phyloP scores from a whole-genome alignment of 2,113 vertebrate genomes.

The Geothlypis trichas region DNA sequence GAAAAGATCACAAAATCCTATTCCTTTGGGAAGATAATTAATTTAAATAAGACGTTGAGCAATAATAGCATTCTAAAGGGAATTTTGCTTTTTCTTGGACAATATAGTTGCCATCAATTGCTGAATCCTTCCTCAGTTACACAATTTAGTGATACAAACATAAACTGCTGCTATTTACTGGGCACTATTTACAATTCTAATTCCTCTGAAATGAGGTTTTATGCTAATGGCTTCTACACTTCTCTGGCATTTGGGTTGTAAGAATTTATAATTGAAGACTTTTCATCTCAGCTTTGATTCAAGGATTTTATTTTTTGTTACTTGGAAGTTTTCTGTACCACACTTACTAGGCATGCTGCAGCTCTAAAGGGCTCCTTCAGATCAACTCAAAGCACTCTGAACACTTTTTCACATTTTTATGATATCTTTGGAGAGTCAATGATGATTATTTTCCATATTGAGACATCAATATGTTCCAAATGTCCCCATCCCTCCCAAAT shows the following conservation, averaged over 20 bases:
- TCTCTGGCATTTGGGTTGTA: not conserved
- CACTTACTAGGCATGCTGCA: not conserved
- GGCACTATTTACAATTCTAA: not conserved
- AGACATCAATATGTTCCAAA: not conserved
- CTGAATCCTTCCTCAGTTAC: not conserved
- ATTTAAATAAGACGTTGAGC: constrained; percentile 5
- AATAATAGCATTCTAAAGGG: not conserved
- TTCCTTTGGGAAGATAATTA: not conserved
- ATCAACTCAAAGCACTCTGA: not conserved
- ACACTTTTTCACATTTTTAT: not conserved
- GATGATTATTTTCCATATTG: not conserved
- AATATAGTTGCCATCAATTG: not conserved
- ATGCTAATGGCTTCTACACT: not conserved
- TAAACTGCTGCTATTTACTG: not conserved
- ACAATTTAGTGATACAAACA: not conserved
- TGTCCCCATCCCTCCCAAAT: not conserved
- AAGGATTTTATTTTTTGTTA: not conserved
- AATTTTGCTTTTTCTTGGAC: not conserved
- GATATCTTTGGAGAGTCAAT: not conserved
- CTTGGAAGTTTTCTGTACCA: not conserved
- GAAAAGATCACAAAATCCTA: constrained; percentile 18
- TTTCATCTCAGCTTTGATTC: not conserved
- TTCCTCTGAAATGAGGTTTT: not conserved
- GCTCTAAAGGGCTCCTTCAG: not conserved
- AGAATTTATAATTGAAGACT: not conserved